Percentiles rank a stretch among this genome's conserved stretches.
phyloP scores from a whole-genome alignment of 2,797 vertebrate genomes.

The Serranus cabrilla region DNA sequence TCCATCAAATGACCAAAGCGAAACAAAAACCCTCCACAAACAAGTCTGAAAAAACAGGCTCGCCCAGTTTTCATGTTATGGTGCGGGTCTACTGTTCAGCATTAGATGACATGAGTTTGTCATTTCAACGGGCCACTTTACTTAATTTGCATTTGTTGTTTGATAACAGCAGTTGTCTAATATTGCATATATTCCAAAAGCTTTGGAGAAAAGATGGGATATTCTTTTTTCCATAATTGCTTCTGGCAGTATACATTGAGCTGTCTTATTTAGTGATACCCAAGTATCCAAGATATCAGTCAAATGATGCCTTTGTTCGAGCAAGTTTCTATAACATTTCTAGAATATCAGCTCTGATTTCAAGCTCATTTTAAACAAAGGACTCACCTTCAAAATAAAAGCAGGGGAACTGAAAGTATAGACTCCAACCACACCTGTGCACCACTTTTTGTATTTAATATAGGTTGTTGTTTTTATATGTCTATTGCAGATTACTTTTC shows the following conservation, averaged over 20 bases:
- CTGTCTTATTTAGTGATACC: background rate
- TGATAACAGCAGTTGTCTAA: background rate
- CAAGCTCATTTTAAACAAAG: background rate
- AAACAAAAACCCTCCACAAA: background rate
- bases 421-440: background rate
- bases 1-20: background rate
- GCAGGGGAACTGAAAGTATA: background rate
- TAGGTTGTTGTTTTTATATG: background rate
- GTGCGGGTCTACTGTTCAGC: background rate
- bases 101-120: background rate
- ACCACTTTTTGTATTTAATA: background rate
- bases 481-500: too few relatives aligned
- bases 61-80: background rate
- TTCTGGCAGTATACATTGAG: background rate
- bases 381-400: conserved; percentile 37
- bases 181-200: background rate
- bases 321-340: background rate
- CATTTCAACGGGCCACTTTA: background rate
- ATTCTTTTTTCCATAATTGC: background rate
- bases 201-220: background rate
- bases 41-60: background rate
- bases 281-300: background rate
- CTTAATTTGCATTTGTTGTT: background rate
- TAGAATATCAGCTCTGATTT: background rate
- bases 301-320: background rate